A percentile compares a stretch with the other conserved stretches of the same genome.
Conservation (phyloP, 2,888 invertebrate species). For the Calliphora vomitoria region DNA sequence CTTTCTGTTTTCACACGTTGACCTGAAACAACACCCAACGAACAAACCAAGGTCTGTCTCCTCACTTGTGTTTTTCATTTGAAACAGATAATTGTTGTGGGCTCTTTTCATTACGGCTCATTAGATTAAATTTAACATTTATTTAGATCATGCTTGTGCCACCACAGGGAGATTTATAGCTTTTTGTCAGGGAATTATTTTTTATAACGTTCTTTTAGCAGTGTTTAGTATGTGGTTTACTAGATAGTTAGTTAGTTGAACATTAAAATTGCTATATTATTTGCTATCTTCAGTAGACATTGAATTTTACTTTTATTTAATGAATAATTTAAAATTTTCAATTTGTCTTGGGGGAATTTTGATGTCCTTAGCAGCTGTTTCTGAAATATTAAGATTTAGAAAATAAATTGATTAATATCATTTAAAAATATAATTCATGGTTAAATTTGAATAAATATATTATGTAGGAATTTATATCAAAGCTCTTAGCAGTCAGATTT, state of each 20-base stretch:
- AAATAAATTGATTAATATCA: no score
- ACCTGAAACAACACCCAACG: slow-evolving; percentile 49
- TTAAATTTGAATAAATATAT: no score
- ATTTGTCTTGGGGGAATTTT: no score
- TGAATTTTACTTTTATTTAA: background rate
- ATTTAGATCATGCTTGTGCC: slow-evolving; percentile 14
- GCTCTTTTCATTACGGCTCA: slow-evolving; percentile 35
- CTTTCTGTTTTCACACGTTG: slow-evolving; percentile 52
- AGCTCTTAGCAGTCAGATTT: no score
- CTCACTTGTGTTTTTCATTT: slow-evolving; percentile 17
- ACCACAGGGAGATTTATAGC: slow-evolving; percentile 52
- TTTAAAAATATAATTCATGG: no score
- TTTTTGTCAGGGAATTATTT: slow-evolving; percentile 52
- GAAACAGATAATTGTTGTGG: background rate
- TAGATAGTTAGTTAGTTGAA: background rate
- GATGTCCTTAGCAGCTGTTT: no score
- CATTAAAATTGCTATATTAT: background rate
- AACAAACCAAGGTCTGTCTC: slow-evolving; percentile 35
- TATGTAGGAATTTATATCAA: no score
- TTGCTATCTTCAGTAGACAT: background rate
- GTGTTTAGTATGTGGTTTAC: background rate
- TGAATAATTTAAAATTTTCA: background rate
- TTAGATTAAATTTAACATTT: slow-evolving; percentile 41
- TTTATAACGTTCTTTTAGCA: background rate
- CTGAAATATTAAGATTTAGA: no score